phyloP scores from a whole-genome alignment of 2,888 invertebrate species.

The Chrysotoxum bicinctum region DNA sequence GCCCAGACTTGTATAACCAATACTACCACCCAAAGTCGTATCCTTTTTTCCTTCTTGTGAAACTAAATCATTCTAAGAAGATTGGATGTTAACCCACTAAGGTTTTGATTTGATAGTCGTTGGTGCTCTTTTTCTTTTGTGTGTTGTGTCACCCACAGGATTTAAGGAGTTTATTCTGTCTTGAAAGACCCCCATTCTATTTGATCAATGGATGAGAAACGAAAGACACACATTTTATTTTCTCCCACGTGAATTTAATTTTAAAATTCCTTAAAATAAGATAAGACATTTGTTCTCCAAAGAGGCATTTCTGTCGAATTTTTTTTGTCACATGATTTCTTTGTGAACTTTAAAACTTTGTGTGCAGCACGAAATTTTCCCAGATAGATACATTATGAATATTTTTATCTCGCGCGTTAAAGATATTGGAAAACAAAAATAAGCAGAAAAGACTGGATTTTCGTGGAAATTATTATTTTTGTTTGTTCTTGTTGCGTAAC shows the following conservation, averaged over 20 bases:
- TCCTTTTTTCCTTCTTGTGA: not conserved
- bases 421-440: not conserved
- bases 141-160: not conserved
- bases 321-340: conserved; percentile 8
- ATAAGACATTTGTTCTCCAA: not conserved
- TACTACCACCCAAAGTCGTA: not conserved
- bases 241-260: conserved; percentile 11
- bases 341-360: not conserved
- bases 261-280: not conserved
- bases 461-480: not conserved
- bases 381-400: conserved; percentile 9
- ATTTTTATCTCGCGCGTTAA: not conserved
- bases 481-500: conserved; percentile 2
- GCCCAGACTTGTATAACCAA: not conserved
- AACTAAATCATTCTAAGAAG: conserved; percentile 2
- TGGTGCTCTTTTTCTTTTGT: not conserved
- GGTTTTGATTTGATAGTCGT: conserved; percentile 23
- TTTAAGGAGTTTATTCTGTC: not conserved
- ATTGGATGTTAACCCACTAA: conserved; percentile 13
- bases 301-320: not conserved
- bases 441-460: conserved; percentile 3
- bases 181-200: not conserved
- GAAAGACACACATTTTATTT: not conserved
- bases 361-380: conserved; percentile 3
- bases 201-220: not conserved